Percentiles rank a stretch among this genome's conserved stretches.
Conservation (phyloP, 2,888 invertebrate species). For the Trichopria drosophilae region DNA sequence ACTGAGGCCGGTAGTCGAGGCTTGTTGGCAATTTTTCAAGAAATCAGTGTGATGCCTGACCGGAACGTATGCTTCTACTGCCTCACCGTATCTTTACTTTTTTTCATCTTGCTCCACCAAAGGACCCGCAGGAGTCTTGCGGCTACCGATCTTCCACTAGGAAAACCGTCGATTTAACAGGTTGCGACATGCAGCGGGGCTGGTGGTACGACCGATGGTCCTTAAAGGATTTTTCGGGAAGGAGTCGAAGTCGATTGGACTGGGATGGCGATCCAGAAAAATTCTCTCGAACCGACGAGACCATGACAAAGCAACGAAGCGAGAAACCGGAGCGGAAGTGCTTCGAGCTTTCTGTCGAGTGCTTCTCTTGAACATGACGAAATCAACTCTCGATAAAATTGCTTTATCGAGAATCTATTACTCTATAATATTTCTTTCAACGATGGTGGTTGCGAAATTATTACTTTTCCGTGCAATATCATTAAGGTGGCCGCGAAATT, state of each 20-base stretch:
- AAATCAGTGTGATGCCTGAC: constrained; percentile 50
- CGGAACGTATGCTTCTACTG: constrained; percentile 44
- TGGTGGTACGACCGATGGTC: not conserved
- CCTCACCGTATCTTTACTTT: constrained; percentile 7
- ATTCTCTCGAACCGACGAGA: no score
- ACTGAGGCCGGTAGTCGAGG: constrained; percentile 28
- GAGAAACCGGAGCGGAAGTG: no score
- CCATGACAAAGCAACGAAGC: no score
- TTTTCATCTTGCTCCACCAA: constrained; percentile 25
- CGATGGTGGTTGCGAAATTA: no score
- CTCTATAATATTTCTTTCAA: no score
- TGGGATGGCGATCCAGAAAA: not conserved
- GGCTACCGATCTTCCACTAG: constrained; percentile 29
- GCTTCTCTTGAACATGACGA: no score
- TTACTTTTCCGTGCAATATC: no score
- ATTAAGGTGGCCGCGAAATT: no score
- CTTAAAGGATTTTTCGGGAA: constrained; percentile 15
- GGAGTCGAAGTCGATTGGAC: not conserved
- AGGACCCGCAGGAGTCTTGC: constrained; percentile 28
- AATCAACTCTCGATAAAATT: not conserved
- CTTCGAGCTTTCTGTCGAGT: no score
- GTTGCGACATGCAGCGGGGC: constrained; percentile 12
- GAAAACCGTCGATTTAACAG: constrained; percentile 24
- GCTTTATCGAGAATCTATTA: constrained; percentile 12
- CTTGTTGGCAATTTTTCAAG: constrained; percentile 53